These are phyloP conservation scores for Theodoxus fluviatilis DNA, from an alignment of 2,888 invertebrate genomes.

Conservation along the genomic window DNA sequence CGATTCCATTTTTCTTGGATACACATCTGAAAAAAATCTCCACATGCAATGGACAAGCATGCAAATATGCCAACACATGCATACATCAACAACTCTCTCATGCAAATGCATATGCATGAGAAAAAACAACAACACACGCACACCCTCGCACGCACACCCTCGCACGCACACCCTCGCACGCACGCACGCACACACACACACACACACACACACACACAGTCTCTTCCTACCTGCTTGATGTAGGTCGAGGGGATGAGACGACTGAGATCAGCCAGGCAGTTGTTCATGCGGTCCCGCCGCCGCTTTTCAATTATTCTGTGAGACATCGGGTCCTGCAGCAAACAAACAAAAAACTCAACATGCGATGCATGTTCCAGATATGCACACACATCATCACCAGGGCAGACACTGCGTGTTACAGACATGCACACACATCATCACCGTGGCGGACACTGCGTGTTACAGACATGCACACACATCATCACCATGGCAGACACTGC, in stretches of 20 bases:
- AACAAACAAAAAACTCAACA: background rate
- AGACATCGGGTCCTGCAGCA: constrained; percentile 89
- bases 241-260: constrained; percentile 91
- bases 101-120: background rate
- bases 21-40: too few species aligned
- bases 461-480: too few species aligned
- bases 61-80: too few species aligned
- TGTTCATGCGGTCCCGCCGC: constrained; percentile 95
- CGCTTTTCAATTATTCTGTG: constrained; percentile 96
- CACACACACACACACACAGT: background rate
- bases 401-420: too few species aligned
- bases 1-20: too few species aligned
- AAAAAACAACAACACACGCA: too few species aligned
- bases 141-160: background rate
- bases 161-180: background rate
- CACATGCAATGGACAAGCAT: too few species aligned
- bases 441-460: too few species aligned
- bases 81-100: too few species aligned
- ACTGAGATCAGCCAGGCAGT: constrained; percentile 91
- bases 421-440: too few species aligned
- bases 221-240: constrained; percentile 75
- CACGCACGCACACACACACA: background rate
- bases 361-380: background rate
- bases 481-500: too few species aligned
- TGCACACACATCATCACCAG: too few species aligned